Evolutionary conservation across 2,797 vertebrate species (phyloP).

Genomic region (Myotis daubentonii): DNA sequence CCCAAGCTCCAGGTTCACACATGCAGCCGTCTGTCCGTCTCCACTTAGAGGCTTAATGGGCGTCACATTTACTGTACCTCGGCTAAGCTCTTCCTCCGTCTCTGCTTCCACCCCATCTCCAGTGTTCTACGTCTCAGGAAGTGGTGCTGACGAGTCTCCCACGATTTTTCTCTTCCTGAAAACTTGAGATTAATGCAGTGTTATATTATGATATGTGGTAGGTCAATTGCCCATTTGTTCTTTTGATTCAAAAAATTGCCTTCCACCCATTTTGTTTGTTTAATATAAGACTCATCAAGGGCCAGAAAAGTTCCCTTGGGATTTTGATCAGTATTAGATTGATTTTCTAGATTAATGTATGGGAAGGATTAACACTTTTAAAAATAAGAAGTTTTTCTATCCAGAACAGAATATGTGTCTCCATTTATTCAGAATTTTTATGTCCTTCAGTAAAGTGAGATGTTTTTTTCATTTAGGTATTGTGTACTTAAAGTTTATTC

Average conservation of each 20-base stretch:
- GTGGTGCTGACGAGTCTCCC: neutral
- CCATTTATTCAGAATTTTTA: constrained; percentile 13
- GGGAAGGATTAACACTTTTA: neutral
- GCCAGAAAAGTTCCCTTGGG: neutral
- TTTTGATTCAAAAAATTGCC: neutral
- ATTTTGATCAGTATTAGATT: neutral
- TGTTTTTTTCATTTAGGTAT: neutral
- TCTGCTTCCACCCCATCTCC: neutral
- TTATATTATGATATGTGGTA: neutral
- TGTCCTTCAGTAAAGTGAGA: neutral
- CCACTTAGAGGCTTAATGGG: neutral
- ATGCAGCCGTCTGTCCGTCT: neutral
- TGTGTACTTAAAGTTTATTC: neutral
- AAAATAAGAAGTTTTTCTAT: neutral
- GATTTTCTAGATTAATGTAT: neutral
- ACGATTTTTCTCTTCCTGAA: neutral
- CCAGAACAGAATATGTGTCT: neutral
- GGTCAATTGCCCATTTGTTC: neutral
- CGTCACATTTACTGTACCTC: neutral
- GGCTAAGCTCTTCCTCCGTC: neutral
- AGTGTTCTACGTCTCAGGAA: neutral
- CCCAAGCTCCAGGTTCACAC: no score
- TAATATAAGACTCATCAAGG: neutral
- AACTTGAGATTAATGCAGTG: neutral
- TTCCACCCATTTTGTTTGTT: neutral